Base-by-base conservation (phyloP, 2,888 invertebrate species). In the Dermolepida albohirtum region DNA sequence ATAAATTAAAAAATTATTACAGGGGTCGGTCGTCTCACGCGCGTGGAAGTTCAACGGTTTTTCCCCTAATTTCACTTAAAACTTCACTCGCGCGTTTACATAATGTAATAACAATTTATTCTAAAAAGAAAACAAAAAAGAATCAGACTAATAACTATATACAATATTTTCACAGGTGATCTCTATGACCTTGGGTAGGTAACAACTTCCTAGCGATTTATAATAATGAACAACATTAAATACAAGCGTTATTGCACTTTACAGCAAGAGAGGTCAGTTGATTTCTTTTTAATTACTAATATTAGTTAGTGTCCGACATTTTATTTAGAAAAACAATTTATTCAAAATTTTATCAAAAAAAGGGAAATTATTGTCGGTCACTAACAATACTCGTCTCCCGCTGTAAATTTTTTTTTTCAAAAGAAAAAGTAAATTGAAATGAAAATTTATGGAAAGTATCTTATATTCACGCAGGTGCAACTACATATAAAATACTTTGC, bases 151-250 rank as follows among this genome's bases (percentile, higher is more conserved):
- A 57, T 39, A 55, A 43, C 49, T 67, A 67, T 62, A 17, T 67
- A 67, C 63, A 62, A 43, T 67, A 59, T 59, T 64, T 66, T 66
- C 54, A 57, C 34, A 34, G 34, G 16, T 39, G 47, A 57, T 66
- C 55, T 47, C 10, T 55, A 44, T 34, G 34, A 65, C 54, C 44
- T 55, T 41, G 41, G 11, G 34, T 50, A 52, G 67, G 67, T 62
- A 67, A 67, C 66, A 66, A 50, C 17, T 62, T 68, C 14, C 68
- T 73, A 79, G 80, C 80, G 78, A 79, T 73, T 78, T 78, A 78
- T 76, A 79, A 78, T 79, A 81, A 80, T 81, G 80, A 81, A 81
- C 76, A 80, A 80, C 78, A 78, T 74, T 73, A 75, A 67, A 72
- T 69, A 63, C 73, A 79, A 79, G 77, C 78, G 76, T 78, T 79